A percentile compares a stretch with the other conserved stretches of the same genome.
Evolutionary conservation across 2,113 vertebrate species (phyloP).

Genomic region (Corydoras sp.): DNA sequence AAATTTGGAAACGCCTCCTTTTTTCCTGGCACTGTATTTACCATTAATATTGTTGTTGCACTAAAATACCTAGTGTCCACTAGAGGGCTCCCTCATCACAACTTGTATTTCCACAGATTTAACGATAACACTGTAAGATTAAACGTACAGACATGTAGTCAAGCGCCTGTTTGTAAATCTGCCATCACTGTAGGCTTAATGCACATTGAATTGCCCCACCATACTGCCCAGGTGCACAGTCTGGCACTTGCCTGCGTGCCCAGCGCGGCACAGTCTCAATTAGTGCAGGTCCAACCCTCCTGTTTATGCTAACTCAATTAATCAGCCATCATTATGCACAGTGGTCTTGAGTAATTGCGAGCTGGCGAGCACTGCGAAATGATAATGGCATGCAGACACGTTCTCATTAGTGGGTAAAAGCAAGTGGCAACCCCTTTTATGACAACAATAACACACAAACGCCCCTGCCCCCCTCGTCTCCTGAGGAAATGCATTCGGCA

Average conservation of each 20-base stretch:
- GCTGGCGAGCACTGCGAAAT: constrained; percentile 62
- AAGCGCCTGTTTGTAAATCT: too few relatives aligned
- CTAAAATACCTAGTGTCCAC: constrained; percentile 36
- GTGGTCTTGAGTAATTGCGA: constrained; percentile 65
- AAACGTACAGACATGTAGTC: too few relatives aligned
- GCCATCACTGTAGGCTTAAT: too few relatives aligned
- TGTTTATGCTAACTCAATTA: constrained; percentile 73
- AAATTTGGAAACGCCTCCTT: too few relatives aligned
- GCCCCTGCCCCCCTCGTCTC: not conserved
- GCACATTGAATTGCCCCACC: not conserved
- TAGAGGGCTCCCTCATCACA: constrained; percentile 46
- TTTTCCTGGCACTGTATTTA: too few relatives aligned
- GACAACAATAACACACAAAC: constrained; percentile 42
- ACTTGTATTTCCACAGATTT: not conserved
- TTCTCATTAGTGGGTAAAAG: constrained; percentile 64
- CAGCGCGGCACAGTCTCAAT: constrained; percentile 53
- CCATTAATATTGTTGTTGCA: too few relatives aligned
- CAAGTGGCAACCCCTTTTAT: constrained; percentile 59
- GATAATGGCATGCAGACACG: constrained; percentile 58
- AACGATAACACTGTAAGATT: too few relatives aligned
- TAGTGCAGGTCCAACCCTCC: constrained; percentile 59
- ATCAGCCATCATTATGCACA: constrained; percentile 71
- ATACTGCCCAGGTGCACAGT: constrained; percentile 25
- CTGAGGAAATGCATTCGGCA: not conserved
- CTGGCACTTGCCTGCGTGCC: constrained; percentile 24